Percentiles rank a stretch among this genome's conserved stretches.
These are phyloP conservation scores for Drosophila subsilvestris DNA, from an alignment of 2,888 invertebrate genomes.

Conservation along the genomic window DNA sequence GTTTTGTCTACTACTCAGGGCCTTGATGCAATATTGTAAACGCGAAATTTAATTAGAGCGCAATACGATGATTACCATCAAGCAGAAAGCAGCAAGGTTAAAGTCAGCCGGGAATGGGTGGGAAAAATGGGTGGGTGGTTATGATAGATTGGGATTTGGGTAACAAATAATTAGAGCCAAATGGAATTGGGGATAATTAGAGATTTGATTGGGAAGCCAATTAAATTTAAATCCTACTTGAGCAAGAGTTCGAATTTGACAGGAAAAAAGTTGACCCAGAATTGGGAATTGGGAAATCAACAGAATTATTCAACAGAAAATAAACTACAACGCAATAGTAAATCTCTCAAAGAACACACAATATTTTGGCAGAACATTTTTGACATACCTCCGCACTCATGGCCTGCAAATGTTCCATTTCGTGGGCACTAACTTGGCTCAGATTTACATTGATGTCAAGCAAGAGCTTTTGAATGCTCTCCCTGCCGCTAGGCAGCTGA, in stretches of 20 bases:
- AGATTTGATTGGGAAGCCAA: not conserved
- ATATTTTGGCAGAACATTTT: not conserved
- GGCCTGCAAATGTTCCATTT: conserved; percentile 73
- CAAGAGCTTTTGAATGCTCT: conserved; percentile 75
- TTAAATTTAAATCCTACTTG: conserved; percentile 1
- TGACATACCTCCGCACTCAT: conserved; percentile 70
- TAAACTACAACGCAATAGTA: not conserved
- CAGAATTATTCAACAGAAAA: not conserved
- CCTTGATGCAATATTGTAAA: conserved; percentile 51
- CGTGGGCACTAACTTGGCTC: conserved; percentile 68
- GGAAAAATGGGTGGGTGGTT: conserved; percentile 18
- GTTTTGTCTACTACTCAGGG: conserved; percentile 31
- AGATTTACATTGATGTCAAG: conserved; percentile 80
- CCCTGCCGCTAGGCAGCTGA: conserved; percentile 11
- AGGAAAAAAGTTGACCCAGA: not conserved
- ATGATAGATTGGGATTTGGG: conserved; percentile 33
- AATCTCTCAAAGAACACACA: not conserved
- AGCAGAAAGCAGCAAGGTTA: conserved; percentile 81
- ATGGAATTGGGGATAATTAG: not conserved
- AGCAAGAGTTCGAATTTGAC: not conserved
- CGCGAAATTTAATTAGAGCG: conserved; percentile 76
- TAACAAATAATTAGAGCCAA: not conserved
- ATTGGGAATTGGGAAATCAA: no score
- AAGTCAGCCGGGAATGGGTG: conserved; percentile 64
- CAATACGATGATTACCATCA: conserved; percentile 43